Conservation (phyloP, 2,797 vertebrate species). For the Alouatta caraya region DNA sequence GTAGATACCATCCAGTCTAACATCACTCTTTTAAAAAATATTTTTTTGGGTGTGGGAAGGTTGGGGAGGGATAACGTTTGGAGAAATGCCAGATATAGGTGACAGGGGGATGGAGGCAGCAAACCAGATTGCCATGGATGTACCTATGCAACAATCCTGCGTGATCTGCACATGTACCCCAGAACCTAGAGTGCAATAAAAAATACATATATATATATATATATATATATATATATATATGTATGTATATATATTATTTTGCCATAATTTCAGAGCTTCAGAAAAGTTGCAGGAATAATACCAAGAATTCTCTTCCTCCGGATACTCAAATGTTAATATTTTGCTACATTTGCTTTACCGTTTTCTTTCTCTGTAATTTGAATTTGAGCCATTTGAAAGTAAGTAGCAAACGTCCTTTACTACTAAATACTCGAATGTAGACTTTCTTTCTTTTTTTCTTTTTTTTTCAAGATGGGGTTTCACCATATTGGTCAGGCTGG, state of each 20-base stretch:
- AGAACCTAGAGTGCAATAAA: too few relatives aligned
- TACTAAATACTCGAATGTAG: not conserved
- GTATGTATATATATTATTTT: not conserved
- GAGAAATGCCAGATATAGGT: too few relatives aligned
- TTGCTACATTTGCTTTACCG: not conserved
- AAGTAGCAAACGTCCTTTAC: not conserved
- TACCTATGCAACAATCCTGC: too few relatives aligned
- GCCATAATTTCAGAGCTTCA: slow-evolving; percentile 37
- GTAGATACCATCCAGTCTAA: not conserved
- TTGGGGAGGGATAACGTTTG: too few relatives aligned
- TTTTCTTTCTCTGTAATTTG: not conserved
- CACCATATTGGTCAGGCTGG: too few relatives aligned
- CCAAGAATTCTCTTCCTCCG: slow-evolving; percentile 2
- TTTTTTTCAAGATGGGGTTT: too few relatives aligned
- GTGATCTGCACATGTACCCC: too few relatives aligned
- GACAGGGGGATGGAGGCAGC: too few relatives aligned
- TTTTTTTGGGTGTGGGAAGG: not conserved
- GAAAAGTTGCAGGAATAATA: slow-evolving; percentile 35
- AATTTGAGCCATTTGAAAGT: not conserved
- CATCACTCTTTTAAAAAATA: not conserved
- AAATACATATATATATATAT: too few relatives aligned
- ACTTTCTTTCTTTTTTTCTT: not conserved
- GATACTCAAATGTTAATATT: slow-evolving; percentile 18
- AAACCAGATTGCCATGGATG: too few relatives aligned
- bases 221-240: too few relatives aligned